Base-by-base conservation (phyloP, 2,113 vertebrate genomes). In the Ammodytes marinus region DNA sequence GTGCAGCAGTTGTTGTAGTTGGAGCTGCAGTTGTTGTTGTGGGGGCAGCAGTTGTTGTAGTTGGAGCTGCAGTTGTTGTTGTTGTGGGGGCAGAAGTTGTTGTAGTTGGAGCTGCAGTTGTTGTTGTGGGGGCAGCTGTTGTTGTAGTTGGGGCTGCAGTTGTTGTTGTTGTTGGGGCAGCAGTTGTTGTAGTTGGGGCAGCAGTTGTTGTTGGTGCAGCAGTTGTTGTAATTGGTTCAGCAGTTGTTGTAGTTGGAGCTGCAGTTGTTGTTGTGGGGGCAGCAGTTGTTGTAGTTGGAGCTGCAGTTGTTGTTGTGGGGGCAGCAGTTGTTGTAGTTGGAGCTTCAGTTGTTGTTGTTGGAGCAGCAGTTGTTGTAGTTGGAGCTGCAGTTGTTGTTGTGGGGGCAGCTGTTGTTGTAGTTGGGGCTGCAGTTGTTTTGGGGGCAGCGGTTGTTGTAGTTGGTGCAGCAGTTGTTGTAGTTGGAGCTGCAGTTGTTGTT, bases 1-100 rank as follows among this genome's bases (percentile, higher is more conserved):
- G 15, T 27, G n/a, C 5, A 2, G 19, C 1, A 10, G 27, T 27
- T 5, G 49, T 15, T 15, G 49, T 50, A n/a, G 27, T 35, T 1
- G 8, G 54, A 0, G 19, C 53, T 9, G 7, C 15, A 8, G 54
- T 27, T 27, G 54, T 35, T 0, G 19, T 2, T 12, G n/a, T n/a
- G n/a, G n/a, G n/a, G n/a, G n/a, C n/a, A n/a, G n/a, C n/a, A n/a
- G n/a, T 35, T 5, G 54, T 3, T 5, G 19, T 2, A 2, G 55
- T 57, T 5, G 55, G 11, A 5, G 8, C 55, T 2, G 9, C 27
- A 5, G 55, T 12, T 11, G 55, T 58, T 13, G 27, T 19, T 5
- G 55, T n/a, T n/a, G n/a, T 3, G 0, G 9, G n/a, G n/a, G n/a
- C n/a, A n/a, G 3, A 6, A 13, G 5, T 2, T 2, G 12, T 39